Evolutionary conservation across 2,888 invertebrate species (phyloP).

Genomic region (Diaphora mendica): DNA sequence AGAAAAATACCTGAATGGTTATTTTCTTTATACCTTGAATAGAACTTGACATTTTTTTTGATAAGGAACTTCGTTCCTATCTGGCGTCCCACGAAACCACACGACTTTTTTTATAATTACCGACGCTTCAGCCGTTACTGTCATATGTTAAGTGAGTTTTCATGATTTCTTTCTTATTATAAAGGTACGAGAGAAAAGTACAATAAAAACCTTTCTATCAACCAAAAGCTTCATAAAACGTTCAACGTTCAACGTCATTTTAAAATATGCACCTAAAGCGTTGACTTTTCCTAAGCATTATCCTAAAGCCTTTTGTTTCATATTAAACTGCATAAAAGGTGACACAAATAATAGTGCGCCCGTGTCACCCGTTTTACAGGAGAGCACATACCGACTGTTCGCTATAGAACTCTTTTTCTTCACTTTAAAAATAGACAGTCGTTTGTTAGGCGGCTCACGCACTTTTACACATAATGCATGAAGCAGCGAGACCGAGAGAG

Average conservation of each 20-base stretch:
- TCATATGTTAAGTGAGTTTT: background rate
- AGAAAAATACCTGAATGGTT: no score
- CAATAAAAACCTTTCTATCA: background rate
- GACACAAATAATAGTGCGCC: background rate
- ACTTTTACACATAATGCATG: constrained; percentile 24
- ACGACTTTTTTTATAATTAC: background rate
- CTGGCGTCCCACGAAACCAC: no score
- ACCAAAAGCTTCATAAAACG: background rate
- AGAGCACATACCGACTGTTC: constrained; percentile 22
- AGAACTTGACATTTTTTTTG: no score
- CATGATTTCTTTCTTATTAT: no score
- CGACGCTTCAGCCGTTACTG: background rate
- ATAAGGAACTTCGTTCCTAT: no score
- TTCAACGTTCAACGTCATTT: no score
- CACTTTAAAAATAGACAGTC: constrained; percentile 34
- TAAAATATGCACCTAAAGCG: background rate
- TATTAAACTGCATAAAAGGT: no score
- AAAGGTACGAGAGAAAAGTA: background rate
- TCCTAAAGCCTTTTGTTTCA: background rate
- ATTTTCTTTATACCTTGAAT: no score
- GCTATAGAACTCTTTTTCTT: constrained; percentile 31
- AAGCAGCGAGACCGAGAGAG: constrained; percentile 26
- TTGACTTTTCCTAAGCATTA: background rate
- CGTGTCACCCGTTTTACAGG: constrained; percentile 1
- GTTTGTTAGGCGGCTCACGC: constrained; percentile 41